A percentile compares a stretch with the other conserved stretches of the same genome.
phyloP scores from a whole-genome alignment of 2,797 vertebrate species.

The Falco biarmicus region DNA sequence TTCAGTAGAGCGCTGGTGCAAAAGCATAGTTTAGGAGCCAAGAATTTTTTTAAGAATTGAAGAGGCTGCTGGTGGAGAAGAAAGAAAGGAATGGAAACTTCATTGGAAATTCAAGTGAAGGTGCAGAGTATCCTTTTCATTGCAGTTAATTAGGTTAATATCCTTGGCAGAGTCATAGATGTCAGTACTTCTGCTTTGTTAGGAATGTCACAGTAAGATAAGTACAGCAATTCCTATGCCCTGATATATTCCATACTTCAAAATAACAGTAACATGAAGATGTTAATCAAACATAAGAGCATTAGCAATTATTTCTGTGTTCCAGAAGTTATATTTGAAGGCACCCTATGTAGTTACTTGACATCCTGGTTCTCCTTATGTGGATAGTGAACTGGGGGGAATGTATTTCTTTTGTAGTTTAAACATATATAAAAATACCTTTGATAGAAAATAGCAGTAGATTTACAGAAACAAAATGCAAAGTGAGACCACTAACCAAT shows the following conservation, averaged over 20 bases:
- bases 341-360: background rate
- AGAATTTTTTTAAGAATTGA: background rate
- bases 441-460: background rate
- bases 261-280: background rate
- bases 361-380: background rate
- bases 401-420: background rate
- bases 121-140: background rate
- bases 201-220: background rate
- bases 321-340: background rate
- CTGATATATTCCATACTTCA: background rate
- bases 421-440: background rate
- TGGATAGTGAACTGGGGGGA: background rate
- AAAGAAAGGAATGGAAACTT: background rate
- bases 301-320: background rate
- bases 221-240: background rate
- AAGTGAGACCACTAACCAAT: background rate
- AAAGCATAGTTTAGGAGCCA: background rate
- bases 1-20: background rate
- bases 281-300: background rate
- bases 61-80: rapidly evolving
- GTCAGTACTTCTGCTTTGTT: background rate
- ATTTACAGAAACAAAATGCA: background rate
- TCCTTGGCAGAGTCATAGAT: background rate
- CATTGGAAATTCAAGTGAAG: background rate
- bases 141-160: background rate